Evolutionary conservation across 2,888 invertebrate species (phyloP).

Genomic region (Meliscaeva auricollis): DNA sequence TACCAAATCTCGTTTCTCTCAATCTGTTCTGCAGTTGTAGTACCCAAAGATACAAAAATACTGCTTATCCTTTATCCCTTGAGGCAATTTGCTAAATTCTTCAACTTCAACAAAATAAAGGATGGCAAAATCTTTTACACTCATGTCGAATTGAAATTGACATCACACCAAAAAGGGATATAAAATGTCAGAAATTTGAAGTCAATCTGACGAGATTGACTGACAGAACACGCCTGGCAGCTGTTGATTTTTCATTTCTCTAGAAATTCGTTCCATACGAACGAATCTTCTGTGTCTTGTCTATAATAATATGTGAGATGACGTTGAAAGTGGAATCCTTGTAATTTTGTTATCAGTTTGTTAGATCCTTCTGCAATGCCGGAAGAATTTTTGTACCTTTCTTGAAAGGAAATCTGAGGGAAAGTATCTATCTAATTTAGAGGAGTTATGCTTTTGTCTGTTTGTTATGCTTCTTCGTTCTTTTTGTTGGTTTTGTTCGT

Average conservation of each 20-base stretch:
- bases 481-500: slow-evolving; percentile 1
- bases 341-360: slow-evolving; percentile 49
- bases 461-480: slow-evolving; percentile 14
- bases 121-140: neutral
- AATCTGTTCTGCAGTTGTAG: neutral
- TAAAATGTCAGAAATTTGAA: slow-evolving; percentile 41
- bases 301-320: no score
- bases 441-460: slow-evolving; percentile 64
- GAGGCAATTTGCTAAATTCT: slow-evolving; percentile 28
- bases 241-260: slow-evolving; percentile 68
- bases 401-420: neutral
- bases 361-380: slow-evolving; percentile 8
- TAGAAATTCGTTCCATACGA: slow-evolving; percentile 61
- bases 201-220: slow-evolving; percentile 51
- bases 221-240: slow-evolving; percentile 41
- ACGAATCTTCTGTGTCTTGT: neutral
- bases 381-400: slow-evolving; percentile 22
- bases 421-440: slow-evolving; percentile 64
- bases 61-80: slow-evolving; percentile 2
- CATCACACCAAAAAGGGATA: slow-evolving; percentile 44
- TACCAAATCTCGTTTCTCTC: slow-evolving; percentile 42
- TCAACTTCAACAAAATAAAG: neutral
- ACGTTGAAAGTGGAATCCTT: slow-evolving; percentile 18
- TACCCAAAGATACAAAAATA: no score
- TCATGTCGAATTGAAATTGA: slow-evolving; percentile 59